phyloP scores from a whole-genome alignment of 2,797 vertebrate genomes.

The Enteromius mattozi region DNA sequence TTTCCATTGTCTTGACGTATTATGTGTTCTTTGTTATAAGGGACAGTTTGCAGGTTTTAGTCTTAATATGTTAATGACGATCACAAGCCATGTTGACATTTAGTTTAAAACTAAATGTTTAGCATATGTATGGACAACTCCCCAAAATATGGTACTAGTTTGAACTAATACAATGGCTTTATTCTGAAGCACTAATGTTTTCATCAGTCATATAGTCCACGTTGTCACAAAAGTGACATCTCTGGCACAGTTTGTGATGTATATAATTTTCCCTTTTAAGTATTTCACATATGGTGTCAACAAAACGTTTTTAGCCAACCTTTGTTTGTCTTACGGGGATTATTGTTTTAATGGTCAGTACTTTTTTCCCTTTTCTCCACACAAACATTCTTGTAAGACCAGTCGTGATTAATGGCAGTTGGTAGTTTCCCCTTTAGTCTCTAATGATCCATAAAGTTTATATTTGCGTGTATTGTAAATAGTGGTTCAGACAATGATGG shows the following conservation, averaged over 20 bases:
- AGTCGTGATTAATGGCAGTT: not conserved
- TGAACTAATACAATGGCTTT: not conserved
- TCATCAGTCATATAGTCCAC: not conserved
- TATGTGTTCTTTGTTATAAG: not conserved
- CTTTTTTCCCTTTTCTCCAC: not conserved
- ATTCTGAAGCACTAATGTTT: not conserved
- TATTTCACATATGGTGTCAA: not conserved
- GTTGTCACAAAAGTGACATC: not conserved
- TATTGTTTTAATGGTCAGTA: not conserved
- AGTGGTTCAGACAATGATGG: not conserved
- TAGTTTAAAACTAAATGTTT: not conserved
- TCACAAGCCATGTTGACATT: not conserved
- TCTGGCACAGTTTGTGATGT: not conserved
- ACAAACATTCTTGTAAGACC: not conserved
- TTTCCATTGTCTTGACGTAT: not conserved
- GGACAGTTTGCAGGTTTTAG: not conserved
- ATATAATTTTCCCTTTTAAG: not conserved
- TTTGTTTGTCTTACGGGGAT: not conserved
- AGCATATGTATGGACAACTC: not conserved
- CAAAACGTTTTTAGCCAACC: not conserved
- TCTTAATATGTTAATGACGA: slow-evolving; percentile 2
- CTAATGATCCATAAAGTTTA: not conserved
- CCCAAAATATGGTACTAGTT: not conserved
- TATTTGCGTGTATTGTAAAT: slow-evolving; percentile 10
- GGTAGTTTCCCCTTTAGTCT: not conserved